Percentiles rank a stretch among this genome's conserved stretches.
These are phyloP conservation scores for Zeuzera pyrina DNA, from an alignment of 2,888 invertebrate species.

Conservation along the genomic window DNA sequence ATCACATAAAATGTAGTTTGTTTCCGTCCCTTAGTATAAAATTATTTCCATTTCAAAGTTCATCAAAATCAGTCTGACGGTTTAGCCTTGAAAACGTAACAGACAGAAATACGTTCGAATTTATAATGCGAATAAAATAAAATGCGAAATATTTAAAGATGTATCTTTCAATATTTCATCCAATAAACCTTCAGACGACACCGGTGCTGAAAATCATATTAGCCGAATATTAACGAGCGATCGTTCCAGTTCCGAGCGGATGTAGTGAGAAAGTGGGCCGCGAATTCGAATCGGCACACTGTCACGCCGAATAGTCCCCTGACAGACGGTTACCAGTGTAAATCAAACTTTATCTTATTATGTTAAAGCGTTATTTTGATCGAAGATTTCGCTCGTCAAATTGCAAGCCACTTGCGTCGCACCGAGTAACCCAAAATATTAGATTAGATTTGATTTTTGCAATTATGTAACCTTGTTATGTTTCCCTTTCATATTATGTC, in stretches of 20 bases:
- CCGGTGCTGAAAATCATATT: constrained; percentile 39
- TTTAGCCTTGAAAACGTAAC: too few relatives aligned
- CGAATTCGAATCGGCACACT: constrained; percentile 6
- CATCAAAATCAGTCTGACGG: too few relatives aligned
- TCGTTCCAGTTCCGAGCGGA: constrained; percentile 40
- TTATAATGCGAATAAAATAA: too few relatives aligned
- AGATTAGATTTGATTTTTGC: constrained; percentile 19
- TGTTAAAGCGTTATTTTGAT: too few relatives aligned
- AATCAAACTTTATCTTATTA: neutral
- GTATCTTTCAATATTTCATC: constrained; percentile 9
- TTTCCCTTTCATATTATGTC: too few relatives aligned
- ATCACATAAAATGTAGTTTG: too few relatives aligned
- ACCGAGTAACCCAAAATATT: constrained; percentile 20
- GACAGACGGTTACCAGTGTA: neutral
- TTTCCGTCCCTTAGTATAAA: too few relatives aligned
- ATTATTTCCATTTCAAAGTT: too few relatives aligned
- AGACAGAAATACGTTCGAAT: too few relatives aligned
- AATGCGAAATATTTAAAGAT: too few relatives aligned
- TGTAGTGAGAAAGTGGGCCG: constrained; percentile 40
- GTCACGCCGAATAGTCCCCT: constrained; percentile 3
- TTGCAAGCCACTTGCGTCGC: constrained; percentile 18
- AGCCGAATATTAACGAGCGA: constrained; percentile 38
- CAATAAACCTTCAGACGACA: constrained; percentile 5
- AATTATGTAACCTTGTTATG: constrained; percentile 22
- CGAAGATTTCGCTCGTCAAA: too few relatives aligned